Evolutionary conservation across 1,140 invertebrate genomes (phyloP).

Genomic region (Copidosoma floridanum): DNA sequence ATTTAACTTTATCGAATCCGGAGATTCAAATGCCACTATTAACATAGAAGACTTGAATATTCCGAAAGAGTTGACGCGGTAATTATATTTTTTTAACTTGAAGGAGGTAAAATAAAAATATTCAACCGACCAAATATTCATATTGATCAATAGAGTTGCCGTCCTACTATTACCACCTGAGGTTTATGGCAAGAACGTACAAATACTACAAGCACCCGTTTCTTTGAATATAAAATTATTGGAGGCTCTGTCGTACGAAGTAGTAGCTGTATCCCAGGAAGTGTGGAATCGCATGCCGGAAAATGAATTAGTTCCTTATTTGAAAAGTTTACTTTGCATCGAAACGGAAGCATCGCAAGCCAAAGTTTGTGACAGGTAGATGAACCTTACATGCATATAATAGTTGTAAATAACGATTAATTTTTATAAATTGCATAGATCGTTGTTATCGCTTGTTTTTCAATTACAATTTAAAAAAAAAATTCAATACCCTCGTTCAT

Average conservation of each 20-base stretch:
- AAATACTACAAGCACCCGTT: background rate
- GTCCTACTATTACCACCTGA: background rate
- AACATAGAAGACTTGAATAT: constrained; percentile 6
- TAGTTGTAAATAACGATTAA: background rate
- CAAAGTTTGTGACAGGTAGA: background rate
- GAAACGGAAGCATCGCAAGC: background rate
- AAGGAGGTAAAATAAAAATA: constrained; percentile 6
- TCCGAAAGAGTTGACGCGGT: constrained; percentile 1
- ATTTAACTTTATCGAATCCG: no score
- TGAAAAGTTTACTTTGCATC: background rate
- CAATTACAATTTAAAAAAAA: no score
- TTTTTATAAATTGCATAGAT: no score
- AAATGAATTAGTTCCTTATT: background rate
- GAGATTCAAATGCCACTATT: background rate
- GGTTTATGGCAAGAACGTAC: background rate
- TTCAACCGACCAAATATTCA: background rate
- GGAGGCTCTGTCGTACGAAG: constrained; percentile 11
- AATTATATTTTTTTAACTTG: no score
- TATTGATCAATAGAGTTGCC: constrained; percentile 3
- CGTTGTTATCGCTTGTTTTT: no score
- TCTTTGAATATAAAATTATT: background rate
- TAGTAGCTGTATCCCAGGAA: background rate
- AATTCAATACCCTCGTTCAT: no score
- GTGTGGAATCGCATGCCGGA: background rate
- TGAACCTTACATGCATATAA: no score